phyloP scores from a whole-genome alignment of 2,113 vertebrate species.

The Pterophyllum scalare region DNA sequence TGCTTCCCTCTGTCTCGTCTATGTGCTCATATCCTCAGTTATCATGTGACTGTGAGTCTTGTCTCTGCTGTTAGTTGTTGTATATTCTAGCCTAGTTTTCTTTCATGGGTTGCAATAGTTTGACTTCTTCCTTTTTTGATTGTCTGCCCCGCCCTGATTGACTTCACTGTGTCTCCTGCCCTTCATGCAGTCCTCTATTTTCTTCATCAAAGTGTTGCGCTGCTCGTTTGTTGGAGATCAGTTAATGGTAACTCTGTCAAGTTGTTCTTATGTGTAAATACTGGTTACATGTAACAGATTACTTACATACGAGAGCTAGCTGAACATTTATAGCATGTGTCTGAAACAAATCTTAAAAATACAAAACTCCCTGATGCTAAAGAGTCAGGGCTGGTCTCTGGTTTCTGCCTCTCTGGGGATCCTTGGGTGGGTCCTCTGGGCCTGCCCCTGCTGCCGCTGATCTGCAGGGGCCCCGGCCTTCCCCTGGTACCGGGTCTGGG shows the following conservation, averaged over 20 bases:
- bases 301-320: not conserved
- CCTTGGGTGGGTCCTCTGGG: too few species aligned
- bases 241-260: not conserved
- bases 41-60: not conserved
- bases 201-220: not conserved
- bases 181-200: accelerated
- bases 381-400: too few species aligned
- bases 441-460: too few species aligned
- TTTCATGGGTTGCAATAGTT: accelerated
- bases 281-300: not conserved
- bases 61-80: not conserved
- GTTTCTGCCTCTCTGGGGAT: too few species aligned
- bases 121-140: not conserved
- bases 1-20: not conserved
- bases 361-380: too few species aligned
- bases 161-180: not conserved
- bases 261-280: not conserved
- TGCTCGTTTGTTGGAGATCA: not conserved
- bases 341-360: too few species aligned
- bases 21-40: not conserved
- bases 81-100: not conserved
- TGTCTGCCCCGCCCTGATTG: not conserved
- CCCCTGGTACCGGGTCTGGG: too few species aligned
- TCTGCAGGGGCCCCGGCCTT: too few species aligned
- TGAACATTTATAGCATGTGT: too few species aligned